A percentile compares a stretch with the other conserved stretches of the same genome.
Conservation (phyloP, 1,140 invertebrate genomes). For the Ericerus pela region DNA sequence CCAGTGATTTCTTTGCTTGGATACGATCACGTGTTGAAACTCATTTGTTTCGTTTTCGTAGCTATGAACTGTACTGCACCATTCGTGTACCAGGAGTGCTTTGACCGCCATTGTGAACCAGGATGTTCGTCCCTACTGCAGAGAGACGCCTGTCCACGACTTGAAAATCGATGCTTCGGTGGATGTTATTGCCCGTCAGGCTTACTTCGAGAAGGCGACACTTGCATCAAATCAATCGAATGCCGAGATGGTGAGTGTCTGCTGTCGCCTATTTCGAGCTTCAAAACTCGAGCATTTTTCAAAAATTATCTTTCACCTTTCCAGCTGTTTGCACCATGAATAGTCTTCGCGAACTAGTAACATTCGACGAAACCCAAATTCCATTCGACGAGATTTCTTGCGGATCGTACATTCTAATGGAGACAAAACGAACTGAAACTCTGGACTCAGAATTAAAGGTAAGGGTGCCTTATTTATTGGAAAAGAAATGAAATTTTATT, state of each 20-base stretch:
- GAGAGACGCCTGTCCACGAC: slow-evolving; percentile 41
- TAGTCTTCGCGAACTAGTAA: slow-evolving; percentile 52
- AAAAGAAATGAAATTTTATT: no score
- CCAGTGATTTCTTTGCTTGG: no score
- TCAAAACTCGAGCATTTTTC: background rate
- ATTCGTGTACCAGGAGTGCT: slow-evolving; percentile 64
- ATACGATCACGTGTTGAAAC: slow-evolving; percentile 3
- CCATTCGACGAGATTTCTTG: slow-evolving; percentile 61
- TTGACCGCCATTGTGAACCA: slow-evolving; percentile 50
- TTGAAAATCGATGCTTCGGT: slow-evolving; percentile 51
- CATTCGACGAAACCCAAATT: slow-evolving; percentile 55
- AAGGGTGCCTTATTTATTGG: no score
- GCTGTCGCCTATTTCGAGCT: background rate
- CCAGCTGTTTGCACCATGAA: slow-evolving; percentile 48
- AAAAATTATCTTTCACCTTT: slow-evolving; percentile 9
- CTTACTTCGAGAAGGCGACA: slow-evolving; percentile 47
- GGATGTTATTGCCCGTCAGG: slow-evolving; percentile 74
- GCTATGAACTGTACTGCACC: slow-evolving; percentile 51
- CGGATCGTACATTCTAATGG: background rate
- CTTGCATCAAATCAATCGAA: slow-evolving; percentile 49
- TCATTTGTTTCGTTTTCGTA: slow-evolving; percentile 25
- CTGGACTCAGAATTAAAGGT: background rate
- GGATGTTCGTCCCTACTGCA: slow-evolving; percentile 46
- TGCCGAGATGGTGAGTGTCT: slow-evolving; percentile 54
- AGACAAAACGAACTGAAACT: background rate